Evolutionary conservation across 2,113 vertebrate species (phyloP), one percentile per base, ranked within the genome.

Genomic region (Chaenocephalus aceratus): DNA sequence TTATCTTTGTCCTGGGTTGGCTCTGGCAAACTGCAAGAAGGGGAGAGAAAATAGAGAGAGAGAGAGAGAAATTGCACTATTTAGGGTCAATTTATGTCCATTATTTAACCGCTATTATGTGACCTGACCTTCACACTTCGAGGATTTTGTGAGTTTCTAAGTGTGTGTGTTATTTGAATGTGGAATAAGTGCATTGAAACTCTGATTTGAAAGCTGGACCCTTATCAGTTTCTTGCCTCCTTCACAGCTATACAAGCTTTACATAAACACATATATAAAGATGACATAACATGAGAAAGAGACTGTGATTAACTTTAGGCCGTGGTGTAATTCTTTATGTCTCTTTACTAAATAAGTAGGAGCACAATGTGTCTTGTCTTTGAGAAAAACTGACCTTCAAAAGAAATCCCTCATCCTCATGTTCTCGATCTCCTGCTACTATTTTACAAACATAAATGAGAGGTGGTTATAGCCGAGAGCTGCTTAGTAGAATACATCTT

Each of bases 191-290:
- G 30, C 53, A 59, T 30, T 41, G 36, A 41, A 14, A 26, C 6
- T 63, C 58, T 51, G 23, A 26, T 36, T 44, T 49, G 23, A 2
- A 10, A 49, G 48, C 62, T 69, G 8, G 3, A 67, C 48, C 56
- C n/a, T 41, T 48, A 63, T 62, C 57, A 44, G 13, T 63, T 75
- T 77, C 58, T 59, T 41, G 9, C 49, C 66, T 62, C 62, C 48
- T 46, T 54, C 16, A 30, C 6, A 23, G 58, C 48, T 21, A 79
- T n/a, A 79, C 16, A 58, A 36, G 34, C 41, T 69, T 71, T 63
- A 21, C 36, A 66, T 16, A 59, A 45, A 34, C 75, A 26, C 45
- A 73, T 18, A 76, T 83, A 71, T 83, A 71, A 65, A 1, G 16
- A 49, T 65, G 41, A 58, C 46, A 10, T 30, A 74, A 11, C 23